Base-by-base conservation (phyloP, 1,140 invertebrate genomes). In the Lepidurus packardi region DNA sequence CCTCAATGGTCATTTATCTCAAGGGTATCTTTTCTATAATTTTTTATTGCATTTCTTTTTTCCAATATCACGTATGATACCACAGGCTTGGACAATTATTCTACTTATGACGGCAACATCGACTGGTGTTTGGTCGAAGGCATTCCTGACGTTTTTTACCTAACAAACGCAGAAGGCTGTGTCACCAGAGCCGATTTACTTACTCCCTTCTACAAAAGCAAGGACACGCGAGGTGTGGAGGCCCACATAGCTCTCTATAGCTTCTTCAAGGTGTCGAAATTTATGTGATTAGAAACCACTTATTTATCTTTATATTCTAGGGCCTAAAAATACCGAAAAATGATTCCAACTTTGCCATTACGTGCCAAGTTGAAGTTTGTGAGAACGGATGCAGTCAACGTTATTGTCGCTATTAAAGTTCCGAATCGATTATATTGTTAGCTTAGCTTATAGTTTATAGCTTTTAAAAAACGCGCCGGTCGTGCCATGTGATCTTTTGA, bases 301-400 rank as follows among this genome's bases (percentile, higher is more conserved):
- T 65, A n/a, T 65, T 8, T 42, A 5, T 25, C 21, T 7, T 13
- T 78, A 24, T 74, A 44, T 43, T n/a, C 16, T 65, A 78, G 78
- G 78, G 73, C 11, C 42, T 78, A 45, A 75, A 78, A 78, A 43
- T 73, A 2, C 24, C 24, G 53, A 65, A 65, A 9, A 42, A 47
- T 34, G 44, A 78, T 74, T 34, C 65, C 24, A 44, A 74, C 42
- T 78, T 78, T 44, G 25, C 10, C 24, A 78, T 78, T 13, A 78
- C 24, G 42, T 78, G 78, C 78, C 44, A 78, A 16, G 73, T 78
- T 13, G 78, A 78, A n/a, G 75, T 78, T 74, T 78, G 78, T 45
- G 47, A 45, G 21, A 73, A 43, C 41, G 34, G 78, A 25, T 78
- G 78, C 78, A 45, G 78, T n/a, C 42, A 74, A 73, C 78, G 78